Percentiles rank a stretch among this genome's conserved stretches.
Conservation (phyloP, 1,140 invertebrate genomes). For the Lepidurus arcticus region DNA sequence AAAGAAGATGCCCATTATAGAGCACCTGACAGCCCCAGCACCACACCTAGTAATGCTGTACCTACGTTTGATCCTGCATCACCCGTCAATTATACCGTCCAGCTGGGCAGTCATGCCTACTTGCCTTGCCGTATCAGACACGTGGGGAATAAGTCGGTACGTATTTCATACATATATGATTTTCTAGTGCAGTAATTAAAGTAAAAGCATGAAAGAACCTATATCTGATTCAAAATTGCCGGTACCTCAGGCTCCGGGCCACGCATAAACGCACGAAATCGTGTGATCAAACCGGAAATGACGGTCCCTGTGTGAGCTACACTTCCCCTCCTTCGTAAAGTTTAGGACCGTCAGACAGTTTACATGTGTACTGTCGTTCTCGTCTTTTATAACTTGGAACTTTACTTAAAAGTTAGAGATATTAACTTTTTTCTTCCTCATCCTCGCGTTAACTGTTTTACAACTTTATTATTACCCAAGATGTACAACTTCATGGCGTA, state of each 20-base stretch:
- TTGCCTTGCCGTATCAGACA: constrained; percentile 79
- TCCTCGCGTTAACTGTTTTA: not conserved
- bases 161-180: constrained; percentile 37
- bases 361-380: not conserved
- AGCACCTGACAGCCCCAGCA: not conserved
- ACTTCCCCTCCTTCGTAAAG: too few relatives aligned
- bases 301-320: not conserved
- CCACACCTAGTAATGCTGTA: not conserved
- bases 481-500: constrained; percentile 23
- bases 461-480: not conserved
- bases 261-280: too few relatives aligned
- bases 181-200: constrained; percentile 4
- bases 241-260: not conserved
- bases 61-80: constrained; percentile 57
- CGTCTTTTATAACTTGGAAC: not conserved
- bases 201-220: not conserved
- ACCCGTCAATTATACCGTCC: constrained; percentile 74
- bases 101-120: constrained; percentile 78
- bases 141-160: constrained; percentile 79
- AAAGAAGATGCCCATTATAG: not conserved
- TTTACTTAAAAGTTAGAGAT: not conserved
- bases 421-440: not conserved
- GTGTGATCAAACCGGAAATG: not conserved
- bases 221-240: not conserved
- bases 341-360: not conserved